phyloP scores from a whole-genome alignment of 1,140 invertebrate species.

The Araneus ventricosus region DNA sequence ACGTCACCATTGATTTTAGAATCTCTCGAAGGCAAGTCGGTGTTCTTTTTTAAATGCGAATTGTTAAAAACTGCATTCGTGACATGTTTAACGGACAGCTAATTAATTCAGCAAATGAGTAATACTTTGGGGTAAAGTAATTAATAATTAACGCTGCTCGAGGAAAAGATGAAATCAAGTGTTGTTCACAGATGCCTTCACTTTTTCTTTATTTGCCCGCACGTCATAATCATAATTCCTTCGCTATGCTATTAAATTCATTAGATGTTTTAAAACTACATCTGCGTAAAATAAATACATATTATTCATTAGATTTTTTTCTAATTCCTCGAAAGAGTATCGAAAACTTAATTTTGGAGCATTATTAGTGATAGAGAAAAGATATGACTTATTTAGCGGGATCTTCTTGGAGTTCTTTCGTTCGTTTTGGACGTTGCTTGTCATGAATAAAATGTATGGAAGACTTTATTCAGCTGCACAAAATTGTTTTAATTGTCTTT shows the following conservation, averaged over 20 bases:
- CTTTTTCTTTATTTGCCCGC: conserved; percentile 28
- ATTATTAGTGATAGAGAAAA: not conserved
- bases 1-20: not conserved
- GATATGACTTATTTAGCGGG: not conserved
- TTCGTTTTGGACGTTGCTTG: not conserved
- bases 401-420: not conserved
- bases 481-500: too few species aligned
- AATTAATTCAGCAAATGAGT: conserved; percentile 61
- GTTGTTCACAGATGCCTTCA: conserved; percentile 19
- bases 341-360: conserved; percentile 4
- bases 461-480: too few species aligned
- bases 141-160: conserved; percentile 45
- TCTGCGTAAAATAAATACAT: conserved; percentile 4
- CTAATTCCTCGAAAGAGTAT: not conserved
- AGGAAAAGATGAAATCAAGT: conserved; percentile 35
- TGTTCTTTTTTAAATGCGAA: conserved; percentile 32
- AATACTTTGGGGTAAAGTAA: conserved; percentile 56
- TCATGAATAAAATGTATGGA: not conserved
- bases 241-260: not conserved
- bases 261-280: conserved; percentile 13
- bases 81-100: conserved; percentile 58
- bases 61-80: conserved; percentile 42
- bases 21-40: not conserved
- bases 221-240: conserved; percentile 26
- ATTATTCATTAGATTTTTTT: not conserved